phyloP scores from a whole-genome alignment of 2,888 invertebrate genomes.

The Phalangium opilio region DNA sequence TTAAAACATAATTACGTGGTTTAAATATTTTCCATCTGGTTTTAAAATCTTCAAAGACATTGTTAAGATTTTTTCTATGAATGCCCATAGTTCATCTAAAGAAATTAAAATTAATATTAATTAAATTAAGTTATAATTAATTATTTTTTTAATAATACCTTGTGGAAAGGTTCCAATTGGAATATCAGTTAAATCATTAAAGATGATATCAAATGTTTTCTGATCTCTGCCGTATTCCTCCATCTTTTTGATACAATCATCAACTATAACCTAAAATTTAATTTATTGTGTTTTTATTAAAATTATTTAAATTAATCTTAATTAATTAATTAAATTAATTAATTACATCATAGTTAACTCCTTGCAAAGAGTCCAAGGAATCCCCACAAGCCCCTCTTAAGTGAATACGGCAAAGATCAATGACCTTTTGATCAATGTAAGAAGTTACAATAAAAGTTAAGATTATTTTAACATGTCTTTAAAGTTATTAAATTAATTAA shows the following conservation, averaged over 20 bases:
- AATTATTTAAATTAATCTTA: too few species aligned
- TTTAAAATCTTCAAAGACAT: constrained; percentile 64
- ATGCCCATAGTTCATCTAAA: constrained; percentile 59
- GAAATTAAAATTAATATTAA: too few species aligned
- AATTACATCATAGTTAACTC: not conserved
- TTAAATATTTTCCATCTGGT: constrained; percentile 69
- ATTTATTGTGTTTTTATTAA: not conserved
- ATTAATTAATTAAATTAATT: not conserved
- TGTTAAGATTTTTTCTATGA: constrained; percentile 63
- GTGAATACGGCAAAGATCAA: constrained; percentile 68
- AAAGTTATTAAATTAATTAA: too few species aligned
- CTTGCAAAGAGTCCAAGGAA: not conserved
- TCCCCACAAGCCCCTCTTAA: constrained; percentile 69
- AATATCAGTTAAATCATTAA: constrained; percentile 85
- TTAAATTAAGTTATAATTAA: too few species aligned
- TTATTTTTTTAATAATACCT: too few species aligned
- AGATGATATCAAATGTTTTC: constrained; percentile 76
- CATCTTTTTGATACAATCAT: constrained; percentile 71
- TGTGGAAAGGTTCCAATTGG: constrained; percentile 67
- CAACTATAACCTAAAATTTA: constrained; percentile 57
- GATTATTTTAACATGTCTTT: too few species aligned
- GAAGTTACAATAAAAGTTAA: constrained; percentile 5
- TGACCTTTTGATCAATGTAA: constrained; percentile 72
- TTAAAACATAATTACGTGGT: constrained; percentile 66
- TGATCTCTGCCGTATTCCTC: constrained; percentile 50